These are phyloP conservation scores for Metaphire vulgaris DNA, from an alignment of 1,140 invertebrate species.

Conservation along the genomic window DNA sequence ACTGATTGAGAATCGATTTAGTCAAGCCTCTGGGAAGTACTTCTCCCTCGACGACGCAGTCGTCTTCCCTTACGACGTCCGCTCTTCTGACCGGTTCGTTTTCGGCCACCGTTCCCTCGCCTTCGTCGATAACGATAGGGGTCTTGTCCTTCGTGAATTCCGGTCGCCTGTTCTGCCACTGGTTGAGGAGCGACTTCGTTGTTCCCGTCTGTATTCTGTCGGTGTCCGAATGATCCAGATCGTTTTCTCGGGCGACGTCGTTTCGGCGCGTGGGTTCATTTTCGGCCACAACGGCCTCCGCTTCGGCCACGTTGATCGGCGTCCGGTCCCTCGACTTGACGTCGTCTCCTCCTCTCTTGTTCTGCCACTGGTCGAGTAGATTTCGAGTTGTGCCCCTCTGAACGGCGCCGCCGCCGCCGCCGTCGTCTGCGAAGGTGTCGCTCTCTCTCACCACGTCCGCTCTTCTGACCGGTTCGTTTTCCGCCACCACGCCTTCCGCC, in stretches of 20 bases:
- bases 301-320: constrained; percentile 8
- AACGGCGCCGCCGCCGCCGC: not conserved
- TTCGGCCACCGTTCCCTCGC: not conserved
- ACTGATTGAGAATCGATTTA: not conserved
- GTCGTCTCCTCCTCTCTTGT: not conserved
- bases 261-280: constrained; percentile 22
- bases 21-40: not conserved
- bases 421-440: constrained; percentile 8
- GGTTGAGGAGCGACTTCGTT: not conserved
- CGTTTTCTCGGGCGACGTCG: constrained; percentile 19
- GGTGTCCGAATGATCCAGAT: not conserved
- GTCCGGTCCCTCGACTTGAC: not conserved
- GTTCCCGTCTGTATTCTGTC: not conserved
- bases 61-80: not conserved
- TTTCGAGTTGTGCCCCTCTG: constrained; percentile 5
- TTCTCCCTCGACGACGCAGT: not conserved
- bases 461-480: constrained; percentile 2
- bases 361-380: constrained; percentile 12
- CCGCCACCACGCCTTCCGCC: not conserved
- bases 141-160: not conserved
- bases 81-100: constrained; percentile 1
- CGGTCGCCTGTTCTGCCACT: not conserved
- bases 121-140: not conserved
- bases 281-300: constrained; percentile 18
- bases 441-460: constrained; percentile 7